These are phyloP conservation scores for Athene cunicularia DNA, from an alignment of 2,113 vertebrate genomes.

Conservation along the genomic window DNA sequence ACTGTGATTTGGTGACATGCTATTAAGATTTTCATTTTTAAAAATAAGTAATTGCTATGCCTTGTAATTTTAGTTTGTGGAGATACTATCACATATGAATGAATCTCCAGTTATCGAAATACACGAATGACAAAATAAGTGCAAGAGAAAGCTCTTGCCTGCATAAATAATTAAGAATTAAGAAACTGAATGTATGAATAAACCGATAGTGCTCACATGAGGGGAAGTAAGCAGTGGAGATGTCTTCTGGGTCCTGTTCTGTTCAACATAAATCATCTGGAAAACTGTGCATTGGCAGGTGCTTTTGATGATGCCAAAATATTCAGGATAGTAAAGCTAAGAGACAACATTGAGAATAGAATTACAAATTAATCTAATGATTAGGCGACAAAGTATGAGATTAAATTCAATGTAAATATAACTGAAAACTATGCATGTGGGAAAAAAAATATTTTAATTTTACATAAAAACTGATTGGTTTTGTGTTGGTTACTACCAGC, in stretches of 20 bases:
- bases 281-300: neutral
- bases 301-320: neutral
- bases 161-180: neutral
- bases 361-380: neutral
- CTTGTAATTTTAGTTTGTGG: neutral
- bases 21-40: neutral
- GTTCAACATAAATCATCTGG: neutral
- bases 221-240: neutral
- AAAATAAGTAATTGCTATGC: neutral
- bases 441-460: neutral
- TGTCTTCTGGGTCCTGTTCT: neutral
- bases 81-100: neutral
- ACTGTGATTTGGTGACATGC: neutral
- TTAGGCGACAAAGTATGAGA: neutral
- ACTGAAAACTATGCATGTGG: neutral
- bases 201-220: neutral
- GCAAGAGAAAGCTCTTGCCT: neutral
- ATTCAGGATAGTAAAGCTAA: neutral
- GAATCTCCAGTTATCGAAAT: neutral
- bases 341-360: neutral
- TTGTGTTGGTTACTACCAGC: neutral
- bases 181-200: neutral
- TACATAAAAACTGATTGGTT: neutral
- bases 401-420: neutral
- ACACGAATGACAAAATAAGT: neutral